These are phyloP conservation scores for Tragelaphus scriptus DNA, from an alignment of 2,113 vertebrate species.

Conservation along the genomic window DNA sequence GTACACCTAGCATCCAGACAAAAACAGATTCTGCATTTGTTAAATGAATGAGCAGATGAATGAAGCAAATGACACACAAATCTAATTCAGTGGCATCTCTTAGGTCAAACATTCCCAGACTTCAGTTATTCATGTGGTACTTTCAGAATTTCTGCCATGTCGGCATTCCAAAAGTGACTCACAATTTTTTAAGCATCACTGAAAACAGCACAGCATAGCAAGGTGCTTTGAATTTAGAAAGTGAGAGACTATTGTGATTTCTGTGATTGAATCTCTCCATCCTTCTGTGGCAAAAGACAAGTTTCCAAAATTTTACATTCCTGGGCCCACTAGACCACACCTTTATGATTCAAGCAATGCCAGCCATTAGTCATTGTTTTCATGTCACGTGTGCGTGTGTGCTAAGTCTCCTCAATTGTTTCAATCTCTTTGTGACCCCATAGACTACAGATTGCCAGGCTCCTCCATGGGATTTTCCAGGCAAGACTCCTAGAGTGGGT, in stretches of 20 bases:
- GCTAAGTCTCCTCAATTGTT: neutral
- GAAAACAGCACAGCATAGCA: neutral
- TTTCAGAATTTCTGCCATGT: too few relatives aligned
- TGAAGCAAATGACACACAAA: neutral
- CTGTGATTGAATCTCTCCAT: accelerated
- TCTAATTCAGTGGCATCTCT: neutral
- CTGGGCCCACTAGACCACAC: too few relatives aligned
- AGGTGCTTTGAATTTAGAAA: neutral
- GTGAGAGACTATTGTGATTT: neutral
- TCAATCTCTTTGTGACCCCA: neutral
- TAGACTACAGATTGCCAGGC: neutral
- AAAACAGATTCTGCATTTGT: neutral
- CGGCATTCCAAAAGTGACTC: neutral
- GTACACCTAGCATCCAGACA: neutral
- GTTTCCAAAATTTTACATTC: too few relatives aligned
- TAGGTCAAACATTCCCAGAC: neutral
- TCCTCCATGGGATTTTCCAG: neutral
- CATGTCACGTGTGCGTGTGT: neutral
- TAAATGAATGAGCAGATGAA: neutral
- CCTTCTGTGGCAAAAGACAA: neutral
- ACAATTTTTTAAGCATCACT: neutral
- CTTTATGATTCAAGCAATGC: neutral
- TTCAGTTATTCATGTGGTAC: neutral
- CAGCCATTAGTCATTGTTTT: neutral
- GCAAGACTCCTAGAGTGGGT: neutral